Base-by-base conservation (phyloP, 2,888 invertebrate genomes). In the Yponomeuta sedellus region DNA sequence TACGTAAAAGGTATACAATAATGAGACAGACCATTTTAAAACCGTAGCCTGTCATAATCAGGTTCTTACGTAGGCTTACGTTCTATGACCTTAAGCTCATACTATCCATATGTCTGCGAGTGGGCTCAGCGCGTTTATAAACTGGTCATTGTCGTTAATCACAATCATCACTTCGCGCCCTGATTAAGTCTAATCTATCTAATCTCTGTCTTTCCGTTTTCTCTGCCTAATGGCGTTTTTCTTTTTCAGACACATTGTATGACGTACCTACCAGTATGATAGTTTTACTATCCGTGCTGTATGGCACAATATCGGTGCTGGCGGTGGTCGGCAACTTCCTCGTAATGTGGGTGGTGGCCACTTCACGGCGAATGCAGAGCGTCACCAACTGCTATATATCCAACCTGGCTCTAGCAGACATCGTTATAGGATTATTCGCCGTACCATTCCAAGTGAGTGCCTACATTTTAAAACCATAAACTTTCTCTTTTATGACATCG, bases 341-440 rank as follows among this genome's bases (percentile, higher is more conserved):
- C n/a, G 97, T 97, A 20, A 96, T 97, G 83, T 95, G 96, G 94
- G 94, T 97, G 67, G 95, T 97, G 28, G 93, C 94, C 56, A 95
- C 95, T 16, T 95, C 95, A 66, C 88, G 94, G 44, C 92, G 95
- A 70, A 96, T 96, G 96, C 90, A 96, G 74, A 96, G 95, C 69
- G 96, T 95, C 71, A 97, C 97, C 61, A 97, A 97, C 83, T 95
- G 95, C 83, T 97, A 96, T 84, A 96, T 97, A 73, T 95, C 96
- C 19, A 97, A 97, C 86, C 89, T 97, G 79, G 97, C 97, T 2
- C 88, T 96, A 71, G 96, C 97, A 25, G 97, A 97, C 80, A 96
- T 97, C 76, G 94, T 96, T 70, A 96, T 97, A 77, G 97, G 96
- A 68, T 90, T 97, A 73, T 96, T 97, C 79, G 94, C 95, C 69